These are phyloP conservation scores for Elanoides forficatus DNA, from an alignment of 2,113 vertebrate genomes.

Conservation along the genomic window DNA sequence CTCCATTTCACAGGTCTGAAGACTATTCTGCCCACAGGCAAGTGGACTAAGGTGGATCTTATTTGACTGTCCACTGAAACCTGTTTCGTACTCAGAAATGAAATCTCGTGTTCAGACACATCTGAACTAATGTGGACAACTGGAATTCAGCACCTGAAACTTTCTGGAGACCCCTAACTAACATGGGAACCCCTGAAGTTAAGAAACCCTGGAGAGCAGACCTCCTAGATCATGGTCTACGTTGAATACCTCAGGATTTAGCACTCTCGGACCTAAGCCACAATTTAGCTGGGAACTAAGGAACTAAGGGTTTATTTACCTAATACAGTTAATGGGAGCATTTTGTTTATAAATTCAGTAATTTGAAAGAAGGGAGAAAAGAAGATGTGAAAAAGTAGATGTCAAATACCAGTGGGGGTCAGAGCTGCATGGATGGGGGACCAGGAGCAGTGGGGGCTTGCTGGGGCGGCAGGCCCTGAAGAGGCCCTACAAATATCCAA, in stretches of 20 bases:
- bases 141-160: neutral
- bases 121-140: neutral
- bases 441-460: rapidly evolving
- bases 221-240: too few species aligned
- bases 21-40: neutral
- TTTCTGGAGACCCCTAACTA: neutral
- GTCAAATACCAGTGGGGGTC: neutral
- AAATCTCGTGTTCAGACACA: neutral
- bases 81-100: neutral
- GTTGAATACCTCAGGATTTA: rapidly evolving
- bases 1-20: neutral
- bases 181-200: rapidly evolving
- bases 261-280: neutral
- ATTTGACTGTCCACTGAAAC: neutral
- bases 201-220: neutral
- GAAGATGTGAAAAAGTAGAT: neutral
- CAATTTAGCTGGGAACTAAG: neutral
- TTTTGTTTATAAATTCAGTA: neutral
- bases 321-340: neutral
- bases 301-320: neutral
- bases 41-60: neutral
- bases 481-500: neutral
- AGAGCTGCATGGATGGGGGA: rapidly evolving
- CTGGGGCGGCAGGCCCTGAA: neutral
- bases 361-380: neutral